Evolutionary conservation across 23 tunicate genomes (phyloP).

Genomic region (Clavelina lepadiformis): DNA sequence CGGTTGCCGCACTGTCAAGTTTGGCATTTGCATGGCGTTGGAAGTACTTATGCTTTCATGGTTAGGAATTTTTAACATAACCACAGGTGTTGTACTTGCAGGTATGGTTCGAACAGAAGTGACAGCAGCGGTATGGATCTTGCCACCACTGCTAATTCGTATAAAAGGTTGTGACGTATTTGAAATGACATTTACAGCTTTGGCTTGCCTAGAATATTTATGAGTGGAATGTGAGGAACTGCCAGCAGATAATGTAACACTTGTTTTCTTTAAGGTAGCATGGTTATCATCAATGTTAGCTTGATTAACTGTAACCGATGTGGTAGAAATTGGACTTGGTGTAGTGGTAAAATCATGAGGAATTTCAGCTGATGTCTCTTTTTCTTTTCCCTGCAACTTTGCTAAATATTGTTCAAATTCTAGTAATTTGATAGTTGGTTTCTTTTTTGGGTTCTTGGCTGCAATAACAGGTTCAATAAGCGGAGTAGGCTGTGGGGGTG

Average conservation of each 20-base stretch:
- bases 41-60: neutral
- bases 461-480: slow-evolving; percentile 36
- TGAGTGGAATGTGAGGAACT: too few species aligned
- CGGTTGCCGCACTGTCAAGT: neutral
- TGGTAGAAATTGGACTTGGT: neutral
- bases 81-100: slow-evolving; percentile 4
- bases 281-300: too few species aligned
- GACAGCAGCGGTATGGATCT: slow-evolving; percentile 51
- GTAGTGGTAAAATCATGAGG: neutral
- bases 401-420: slow-evolving; percentile 65
- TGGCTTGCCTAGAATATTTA: too few species aligned
- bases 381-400: slow-evolving; percentile 30
- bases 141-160: slow-evolving; percentile 41
- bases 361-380: slow-evolving; percentile 10
- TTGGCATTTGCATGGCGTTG: neutral
- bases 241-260: neutral
- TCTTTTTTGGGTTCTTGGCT: slow-evolving; percentile 26
- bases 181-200: too few species aligned
- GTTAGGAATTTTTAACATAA: slow-evolving; percentile 45
- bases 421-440: slow-evolving; percentile 43
- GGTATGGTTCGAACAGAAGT: slow-evolving; percentile 26
- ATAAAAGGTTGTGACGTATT: slow-evolving; percentile 33
- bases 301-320: neutral
- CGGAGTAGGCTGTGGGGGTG: slow-evolving; percentile 2
- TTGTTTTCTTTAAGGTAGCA: too few species aligned